phyloP scores from a whole-genome alignment of 2,797 vertebrate species.

The Ctenosaura bakeri region DNA sequence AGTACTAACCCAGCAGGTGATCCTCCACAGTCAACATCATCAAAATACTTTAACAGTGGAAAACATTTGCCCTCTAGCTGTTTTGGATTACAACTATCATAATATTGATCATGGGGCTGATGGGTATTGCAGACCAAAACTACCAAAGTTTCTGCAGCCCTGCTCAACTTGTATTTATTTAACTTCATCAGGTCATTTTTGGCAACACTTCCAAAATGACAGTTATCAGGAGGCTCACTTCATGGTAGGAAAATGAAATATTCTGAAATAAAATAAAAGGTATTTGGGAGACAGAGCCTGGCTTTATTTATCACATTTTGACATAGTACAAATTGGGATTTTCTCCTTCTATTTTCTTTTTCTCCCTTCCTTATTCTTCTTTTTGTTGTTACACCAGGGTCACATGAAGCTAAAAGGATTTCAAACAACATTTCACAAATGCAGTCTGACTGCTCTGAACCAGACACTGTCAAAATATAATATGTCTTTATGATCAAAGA shows the following conservation, averaged over 20 bases:
- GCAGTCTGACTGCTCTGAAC: conserved; percentile 21
- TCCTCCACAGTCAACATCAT: no score
- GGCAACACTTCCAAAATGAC: not conserved
- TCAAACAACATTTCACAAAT: conserved; percentile 31
- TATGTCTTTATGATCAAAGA: conserved; percentile 19
- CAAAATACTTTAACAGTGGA: not conserved
- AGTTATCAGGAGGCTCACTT: not conserved
- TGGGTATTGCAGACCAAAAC: not conserved
- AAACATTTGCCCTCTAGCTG: not conserved
- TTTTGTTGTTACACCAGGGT: not conserved
- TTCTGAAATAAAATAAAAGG: not conserved
- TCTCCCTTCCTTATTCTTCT: not conserved
- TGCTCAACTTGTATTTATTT: not conserved
- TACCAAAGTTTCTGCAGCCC: not conserved
- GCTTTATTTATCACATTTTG: not conserved
- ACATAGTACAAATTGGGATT: not conserved
- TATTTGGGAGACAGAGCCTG: not conserved
- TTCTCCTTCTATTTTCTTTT: not conserved
- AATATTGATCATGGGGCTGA: not conserved
- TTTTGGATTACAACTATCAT: not conserved
- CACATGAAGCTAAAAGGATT: conserved; percentile 36
- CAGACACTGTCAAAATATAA: conserved; percentile 8
- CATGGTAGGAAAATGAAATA: not conserved
- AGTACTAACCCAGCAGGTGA: no score
- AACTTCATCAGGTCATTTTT: not conserved